Percentiles rank a stretch among this genome's conserved stretches.
Conservation (phyloP, 2,797 vertebrate species). For the Chrosomus eos region DNA sequence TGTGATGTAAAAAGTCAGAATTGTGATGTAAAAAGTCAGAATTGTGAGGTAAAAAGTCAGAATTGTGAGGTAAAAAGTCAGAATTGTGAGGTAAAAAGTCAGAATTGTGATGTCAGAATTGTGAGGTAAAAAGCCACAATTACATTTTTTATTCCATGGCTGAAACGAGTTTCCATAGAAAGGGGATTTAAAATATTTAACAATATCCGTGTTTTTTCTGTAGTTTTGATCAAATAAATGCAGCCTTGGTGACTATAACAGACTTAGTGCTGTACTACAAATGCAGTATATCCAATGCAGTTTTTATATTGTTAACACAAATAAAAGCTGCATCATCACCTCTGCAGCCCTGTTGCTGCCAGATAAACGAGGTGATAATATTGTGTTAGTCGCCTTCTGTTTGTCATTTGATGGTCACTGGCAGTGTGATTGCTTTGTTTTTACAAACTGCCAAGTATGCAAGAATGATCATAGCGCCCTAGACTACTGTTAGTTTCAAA, state of each 20-base stretch:
- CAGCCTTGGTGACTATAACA: background rate
- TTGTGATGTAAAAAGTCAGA: no score
- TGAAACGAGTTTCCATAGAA: background rate
- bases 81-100: no score
- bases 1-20: no score
- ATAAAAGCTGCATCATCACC: constrained; percentile 3
- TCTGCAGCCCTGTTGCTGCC: constrained; percentile 1
- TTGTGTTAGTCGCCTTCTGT: background rate
- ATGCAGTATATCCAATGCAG: background rate
- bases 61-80: no score
- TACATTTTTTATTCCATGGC: background rate
- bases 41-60: no score
- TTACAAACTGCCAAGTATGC: background rate
- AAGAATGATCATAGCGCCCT: background rate
- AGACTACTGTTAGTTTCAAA: background rate
- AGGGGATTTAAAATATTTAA: background rate
- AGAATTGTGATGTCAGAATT: no score
- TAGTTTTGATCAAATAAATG: background rate
- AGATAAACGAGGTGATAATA: constrained; percentile 16
- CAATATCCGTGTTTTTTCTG: background rate
- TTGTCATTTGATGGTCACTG: background rate
- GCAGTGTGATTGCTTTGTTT: background rate
- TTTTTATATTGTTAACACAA: background rate
- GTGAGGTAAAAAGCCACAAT: background rate
- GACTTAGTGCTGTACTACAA: background rate